Conservation (phyloP, 2,797 vertebrate species). For the Sebastes kiyomatsui region DNA sequence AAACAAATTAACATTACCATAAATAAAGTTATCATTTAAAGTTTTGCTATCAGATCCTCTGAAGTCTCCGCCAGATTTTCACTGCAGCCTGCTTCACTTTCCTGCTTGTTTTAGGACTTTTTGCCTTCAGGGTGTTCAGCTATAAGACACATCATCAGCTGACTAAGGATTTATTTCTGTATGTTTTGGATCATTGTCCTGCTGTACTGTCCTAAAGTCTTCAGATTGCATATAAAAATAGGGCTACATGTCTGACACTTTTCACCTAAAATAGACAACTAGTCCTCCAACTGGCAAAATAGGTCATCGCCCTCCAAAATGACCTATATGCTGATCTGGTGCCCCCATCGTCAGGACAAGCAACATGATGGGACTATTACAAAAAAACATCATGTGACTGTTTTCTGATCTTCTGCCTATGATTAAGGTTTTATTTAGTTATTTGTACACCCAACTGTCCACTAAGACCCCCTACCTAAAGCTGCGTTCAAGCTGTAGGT, state of each 20-base stretch:
- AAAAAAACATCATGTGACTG: background rate
- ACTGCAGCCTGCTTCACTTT: background rate
- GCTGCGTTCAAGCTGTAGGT: background rate
- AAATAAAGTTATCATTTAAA: background rate
- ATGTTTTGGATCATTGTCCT: background rate
- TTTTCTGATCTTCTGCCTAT: background rate
- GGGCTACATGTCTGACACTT: background rate
- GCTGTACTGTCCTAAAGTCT: background rate
- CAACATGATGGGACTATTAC: background rate
- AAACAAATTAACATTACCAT: background rate
- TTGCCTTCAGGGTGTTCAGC: background rate
- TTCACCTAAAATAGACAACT: background rate
- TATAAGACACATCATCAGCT: background rate
- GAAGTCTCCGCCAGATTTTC: background rate
- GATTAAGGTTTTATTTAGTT: background rate
- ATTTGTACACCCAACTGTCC: background rate
- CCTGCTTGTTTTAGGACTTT: background rate
- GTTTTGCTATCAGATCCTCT: background rate
- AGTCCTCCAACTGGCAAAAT: background rate
- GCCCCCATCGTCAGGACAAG: background rate
- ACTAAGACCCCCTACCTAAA: background rate
- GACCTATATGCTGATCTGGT: background rate
- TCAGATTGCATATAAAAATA: background rate
- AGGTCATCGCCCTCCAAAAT: background rate
- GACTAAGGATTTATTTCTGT: background rate